Evolutionary conservation across 2,113 vertebrate genomes (phyloP).

Genomic region (Dromas ardeola): DNA sequence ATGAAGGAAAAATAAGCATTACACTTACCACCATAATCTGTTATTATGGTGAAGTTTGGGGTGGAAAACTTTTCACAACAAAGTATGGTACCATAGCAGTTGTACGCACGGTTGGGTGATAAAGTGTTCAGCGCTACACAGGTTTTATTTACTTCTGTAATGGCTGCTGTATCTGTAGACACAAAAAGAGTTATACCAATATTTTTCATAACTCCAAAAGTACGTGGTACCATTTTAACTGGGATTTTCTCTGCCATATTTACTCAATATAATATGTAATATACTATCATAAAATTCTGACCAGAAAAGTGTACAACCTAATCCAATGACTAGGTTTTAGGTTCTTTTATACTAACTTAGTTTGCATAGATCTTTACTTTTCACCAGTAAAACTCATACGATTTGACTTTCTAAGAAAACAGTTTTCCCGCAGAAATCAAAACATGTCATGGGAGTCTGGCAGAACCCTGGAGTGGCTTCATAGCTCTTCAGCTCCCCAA

Average conservation of each 20-base stretch:
- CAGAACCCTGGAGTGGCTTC: not conserved
- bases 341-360: not conserved
- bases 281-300: not conserved
- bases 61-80: rapidly evolving
- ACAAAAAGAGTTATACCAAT: not conserved
- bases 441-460: not conserved
- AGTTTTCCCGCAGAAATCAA: not conserved
- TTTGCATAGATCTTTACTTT: not conserved
- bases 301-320: not conserved
- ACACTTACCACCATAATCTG: conserved; percentile 75
- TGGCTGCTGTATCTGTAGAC: rapidly evolving
- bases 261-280: not conserved
- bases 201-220: not conserved
- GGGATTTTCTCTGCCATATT: not conserved
- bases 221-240: not conserved
- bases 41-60: rapidly evolving
- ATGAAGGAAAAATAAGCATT: not conserved
- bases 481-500: not conserved
- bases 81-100: rapidly evolving
- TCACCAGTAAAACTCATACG: not conserved
- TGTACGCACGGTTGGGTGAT: rapidly evolving
- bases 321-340: not conserved
- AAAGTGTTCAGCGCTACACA: rapidly evolving
- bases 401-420: not conserved
- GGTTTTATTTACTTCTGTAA: rapidly evolving